These are phyloP conservation scores for Nasonia giraulti DNA, from an alignment of 1,140 invertebrate species.

Conservation along the genomic window DNA sequence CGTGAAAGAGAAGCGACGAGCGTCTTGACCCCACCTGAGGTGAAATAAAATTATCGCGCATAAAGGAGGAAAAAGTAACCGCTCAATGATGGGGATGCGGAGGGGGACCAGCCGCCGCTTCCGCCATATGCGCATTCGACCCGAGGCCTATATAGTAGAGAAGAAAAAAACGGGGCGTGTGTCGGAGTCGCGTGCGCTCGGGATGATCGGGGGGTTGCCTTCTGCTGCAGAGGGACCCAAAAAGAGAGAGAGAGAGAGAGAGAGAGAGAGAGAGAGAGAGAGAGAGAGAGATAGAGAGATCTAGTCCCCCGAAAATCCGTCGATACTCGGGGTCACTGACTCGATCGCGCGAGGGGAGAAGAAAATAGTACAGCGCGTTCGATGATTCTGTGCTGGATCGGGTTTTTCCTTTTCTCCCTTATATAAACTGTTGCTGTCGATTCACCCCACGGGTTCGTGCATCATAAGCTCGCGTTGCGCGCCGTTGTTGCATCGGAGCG, in stretches of 20 bases:
- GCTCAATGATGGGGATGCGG: conserved; percentile 4
- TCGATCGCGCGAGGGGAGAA: neutral
- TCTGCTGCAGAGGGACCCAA: neutral
- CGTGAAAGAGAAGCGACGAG: neutral
- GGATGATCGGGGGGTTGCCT: neutral
- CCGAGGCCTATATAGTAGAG: neutral
- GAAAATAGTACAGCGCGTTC: neutral
- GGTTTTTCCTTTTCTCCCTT: neutral
- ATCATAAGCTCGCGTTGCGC: neutral
- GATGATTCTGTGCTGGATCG: neutral
- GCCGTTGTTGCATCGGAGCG: neutral
- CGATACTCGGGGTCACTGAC: conserved; percentile 3
- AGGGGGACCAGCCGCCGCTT: neutral
- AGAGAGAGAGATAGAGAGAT: neutral
- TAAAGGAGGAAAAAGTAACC: conserved; percentile 11
- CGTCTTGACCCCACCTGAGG: conserved; percentile 12
- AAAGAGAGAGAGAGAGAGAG: neutral
- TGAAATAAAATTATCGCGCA: conserved; percentile 19
- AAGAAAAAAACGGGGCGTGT: conserved; percentile 4
- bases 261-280: neutral
- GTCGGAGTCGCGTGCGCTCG: conserved; percentile 25
- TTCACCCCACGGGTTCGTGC: neutral
- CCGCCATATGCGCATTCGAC: conserved; percentile 4
- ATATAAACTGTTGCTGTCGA: neutral
- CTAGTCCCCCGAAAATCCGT: neutral